These are phyloP conservation scores for Leucophora obtusa DNA, from an alignment of 2,888 invertebrate species.

Conservation along the genomic window DNA sequence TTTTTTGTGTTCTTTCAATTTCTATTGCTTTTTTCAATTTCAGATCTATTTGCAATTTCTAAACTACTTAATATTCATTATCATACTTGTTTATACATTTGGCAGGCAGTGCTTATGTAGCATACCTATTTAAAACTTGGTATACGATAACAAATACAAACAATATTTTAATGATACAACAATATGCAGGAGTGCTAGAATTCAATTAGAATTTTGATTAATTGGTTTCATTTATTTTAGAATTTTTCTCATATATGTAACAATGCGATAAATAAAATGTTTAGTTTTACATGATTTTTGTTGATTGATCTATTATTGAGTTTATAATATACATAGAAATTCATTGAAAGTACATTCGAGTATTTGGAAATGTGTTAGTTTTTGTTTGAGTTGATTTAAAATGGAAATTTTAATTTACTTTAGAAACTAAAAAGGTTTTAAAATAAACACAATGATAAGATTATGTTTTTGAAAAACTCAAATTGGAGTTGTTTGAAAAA, in stretches of 20 bases:
- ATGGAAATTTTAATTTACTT: no score
- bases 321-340: no score
- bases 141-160: constrained; percentile 1
- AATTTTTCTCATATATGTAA: not conserved
- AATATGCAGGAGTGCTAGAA: constrained; percentile 5
- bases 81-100: constrained; percentile 9
- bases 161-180: not conserved
- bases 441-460: no score
- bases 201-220: constrained; percentile 44
- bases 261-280: not conserved
- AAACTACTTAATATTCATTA: constrained; percentile 42
- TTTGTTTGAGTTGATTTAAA: no score
- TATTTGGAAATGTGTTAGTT: no score
- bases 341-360: no score
- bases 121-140: not conserved
- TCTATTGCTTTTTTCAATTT: constrained; percentile 7
- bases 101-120: not conserved
- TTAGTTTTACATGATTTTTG: not conserved
- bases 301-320: not conserved
- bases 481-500: no score
- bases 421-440: no score
- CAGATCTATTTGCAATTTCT: constrained; percentile 12
- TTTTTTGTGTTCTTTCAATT: not conserved
- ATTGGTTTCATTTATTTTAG: constrained; percentile 32
- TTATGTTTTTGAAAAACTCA: no score